Percentiles rank a stretch among this genome's conserved stretches.
Evolutionary conservation across 2,113 vertebrate species (phyloP).

Genomic region (Probosciger aterrimus): DNA sequence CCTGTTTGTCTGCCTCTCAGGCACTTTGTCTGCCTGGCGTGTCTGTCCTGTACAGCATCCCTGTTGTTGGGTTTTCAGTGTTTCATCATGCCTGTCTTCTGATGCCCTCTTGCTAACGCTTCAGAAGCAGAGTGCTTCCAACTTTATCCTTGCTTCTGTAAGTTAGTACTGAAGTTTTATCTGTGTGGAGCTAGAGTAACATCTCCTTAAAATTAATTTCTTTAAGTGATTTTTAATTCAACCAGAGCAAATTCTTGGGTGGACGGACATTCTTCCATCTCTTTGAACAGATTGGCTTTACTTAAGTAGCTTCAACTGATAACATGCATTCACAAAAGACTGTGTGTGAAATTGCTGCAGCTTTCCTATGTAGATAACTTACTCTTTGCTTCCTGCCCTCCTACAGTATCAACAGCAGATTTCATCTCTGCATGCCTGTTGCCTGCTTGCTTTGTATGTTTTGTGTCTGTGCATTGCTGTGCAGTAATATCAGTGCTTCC

Average conservation of each 20-base stretch:
- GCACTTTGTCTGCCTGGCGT: not conserved
- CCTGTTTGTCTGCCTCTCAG: not conserved
- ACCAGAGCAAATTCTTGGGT: not conserved
- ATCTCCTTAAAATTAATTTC: not conserved
- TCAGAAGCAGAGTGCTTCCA: not conserved
- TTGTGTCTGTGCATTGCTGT: not conserved
- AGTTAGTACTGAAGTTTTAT: not conserved
- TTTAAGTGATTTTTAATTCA: slow-evolving; percentile 1
- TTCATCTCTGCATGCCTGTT: not conserved
- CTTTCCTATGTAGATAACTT: not conserved
- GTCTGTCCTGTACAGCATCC: not conserved
- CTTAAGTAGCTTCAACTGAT: not conserved
- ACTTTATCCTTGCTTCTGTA: not conserved
- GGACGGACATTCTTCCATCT: not conserved
- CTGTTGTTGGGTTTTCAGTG: not conserved
- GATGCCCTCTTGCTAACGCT: not conserved
- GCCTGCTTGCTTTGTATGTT: not conserved
- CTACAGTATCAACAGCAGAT: not conserved
- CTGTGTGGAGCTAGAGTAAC: not conserved
- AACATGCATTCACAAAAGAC: not conserved
- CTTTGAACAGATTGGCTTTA: not conserved
- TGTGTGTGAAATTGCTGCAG: not conserved
- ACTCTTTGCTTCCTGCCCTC: not conserved
- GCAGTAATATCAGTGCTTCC: not conserved
- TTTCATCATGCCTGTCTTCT: not conserved